Conservation (phyloP, 2,113 vertebrate genomes). For the Megaceryle maxima region DNA sequence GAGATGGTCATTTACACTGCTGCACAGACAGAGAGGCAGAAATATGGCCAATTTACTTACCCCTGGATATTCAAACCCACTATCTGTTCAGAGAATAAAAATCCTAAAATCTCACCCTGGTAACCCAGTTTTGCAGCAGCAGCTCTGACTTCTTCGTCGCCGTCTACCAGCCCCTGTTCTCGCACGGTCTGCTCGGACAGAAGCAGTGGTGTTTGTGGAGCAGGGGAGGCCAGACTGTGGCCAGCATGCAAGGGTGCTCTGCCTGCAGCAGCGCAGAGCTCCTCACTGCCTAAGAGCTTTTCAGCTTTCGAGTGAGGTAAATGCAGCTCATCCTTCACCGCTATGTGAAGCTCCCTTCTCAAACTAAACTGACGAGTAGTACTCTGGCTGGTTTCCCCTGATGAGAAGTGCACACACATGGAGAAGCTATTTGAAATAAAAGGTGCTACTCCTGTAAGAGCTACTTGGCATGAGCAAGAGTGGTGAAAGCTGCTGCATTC, state of each 20-base stretch:
- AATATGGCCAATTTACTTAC: not conserved
- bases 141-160: not conserved
- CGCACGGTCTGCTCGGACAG: not conserved
- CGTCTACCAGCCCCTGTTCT: not conserved
- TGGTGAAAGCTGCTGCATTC: not conserved
- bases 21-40: not conserved
- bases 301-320: not conserved
- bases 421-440: not conserved
- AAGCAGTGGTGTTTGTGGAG: not conserved
- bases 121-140: not conserved
- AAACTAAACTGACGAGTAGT: not conserved
- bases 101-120: not conserved
- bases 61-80: not conserved
- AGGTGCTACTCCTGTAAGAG: not conserved
- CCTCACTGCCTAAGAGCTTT: not conserved
- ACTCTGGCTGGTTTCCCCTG: not conserved
- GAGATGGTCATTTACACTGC: not conserved
- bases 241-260: not conserved
- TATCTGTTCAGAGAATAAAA: not conserved
- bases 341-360: not conserved
- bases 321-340: not conserved
- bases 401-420: rapidly evolving
- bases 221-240: not conserved
- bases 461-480: not conserved
- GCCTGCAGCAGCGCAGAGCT: not conserved